phyloP scores from a whole-genome alignment of 1,140 invertebrate species.

The Apolygus lucorum region DNA sequence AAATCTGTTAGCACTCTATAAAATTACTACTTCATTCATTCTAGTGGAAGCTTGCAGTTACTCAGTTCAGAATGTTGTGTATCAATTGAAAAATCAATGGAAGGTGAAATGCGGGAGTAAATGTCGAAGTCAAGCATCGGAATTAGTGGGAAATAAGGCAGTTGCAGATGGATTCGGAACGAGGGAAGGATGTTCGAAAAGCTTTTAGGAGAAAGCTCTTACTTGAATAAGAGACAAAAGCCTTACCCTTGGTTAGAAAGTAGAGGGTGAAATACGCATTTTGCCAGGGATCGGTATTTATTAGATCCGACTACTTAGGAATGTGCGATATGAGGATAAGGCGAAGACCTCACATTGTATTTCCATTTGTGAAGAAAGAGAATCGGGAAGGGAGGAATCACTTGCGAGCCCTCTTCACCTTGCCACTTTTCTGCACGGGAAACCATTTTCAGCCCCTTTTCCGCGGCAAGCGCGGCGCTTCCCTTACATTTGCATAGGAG shows the following conservation, averaged over 20 bases:
- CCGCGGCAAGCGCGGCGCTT: neutral
- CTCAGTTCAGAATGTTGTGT: too few relatives aligned
- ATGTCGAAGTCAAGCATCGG: too few relatives aligned
- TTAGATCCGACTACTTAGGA: neutral
- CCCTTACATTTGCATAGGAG: slow-evolving; percentile 11
- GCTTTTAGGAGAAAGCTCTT: too few relatives aligned
- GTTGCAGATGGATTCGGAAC: too few relatives aligned
- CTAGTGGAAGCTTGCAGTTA: too few relatives aligned
- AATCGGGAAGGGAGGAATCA: neutral
- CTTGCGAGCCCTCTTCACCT: slow-evolving; percentile 5
- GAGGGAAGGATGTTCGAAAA: too few relatives aligned
- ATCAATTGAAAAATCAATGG: too few relatives aligned
- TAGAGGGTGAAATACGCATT: slow-evolving; percentile 3
- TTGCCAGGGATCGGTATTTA: slow-evolving; percentile 6
- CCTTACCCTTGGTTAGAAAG: neutral
- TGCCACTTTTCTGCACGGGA: slow-evolving; percentile 2
- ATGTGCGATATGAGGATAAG: neutral
- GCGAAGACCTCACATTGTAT: slow-evolving; percentile 3
- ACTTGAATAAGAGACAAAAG: neutral
- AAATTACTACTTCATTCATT: too few relatives aligned
- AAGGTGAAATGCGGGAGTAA: too few relatives aligned
- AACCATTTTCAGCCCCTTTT: neutral
- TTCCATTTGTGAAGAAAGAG: slow-evolving; percentile 6
- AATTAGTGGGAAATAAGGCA: too few relatives aligned
- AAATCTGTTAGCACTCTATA: too few relatives aligned